Percentiles rank a stretch among this genome's conserved stretches.
Evolutionary conservation across 2,888 invertebrate species (phyloP).

Genomic region (Agonopterix alstromeriana): DNA sequence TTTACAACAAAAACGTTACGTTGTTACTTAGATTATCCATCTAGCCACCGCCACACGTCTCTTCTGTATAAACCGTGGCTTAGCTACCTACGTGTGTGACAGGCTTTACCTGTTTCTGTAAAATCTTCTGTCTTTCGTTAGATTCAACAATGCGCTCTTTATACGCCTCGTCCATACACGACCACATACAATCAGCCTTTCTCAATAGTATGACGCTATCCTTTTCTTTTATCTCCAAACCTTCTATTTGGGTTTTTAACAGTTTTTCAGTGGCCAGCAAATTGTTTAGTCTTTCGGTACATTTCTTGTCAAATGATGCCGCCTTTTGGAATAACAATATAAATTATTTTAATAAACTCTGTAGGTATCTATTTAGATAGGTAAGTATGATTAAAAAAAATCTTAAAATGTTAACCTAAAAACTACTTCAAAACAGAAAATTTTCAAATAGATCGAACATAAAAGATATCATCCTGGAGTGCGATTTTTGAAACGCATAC

Average conservation of each 20-base stretch:
- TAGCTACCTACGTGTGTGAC: too few relatives aligned
- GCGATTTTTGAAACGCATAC: too few relatives aligned
- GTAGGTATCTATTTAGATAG: too few relatives aligned
- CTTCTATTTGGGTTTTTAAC: constrained; percentile 69
- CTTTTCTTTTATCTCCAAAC: constrained; percentile 77
- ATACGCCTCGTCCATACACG: constrained; percentile 67
- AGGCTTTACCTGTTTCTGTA: constrained; percentile 29
- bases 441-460: too few relatives aligned
- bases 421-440: too few relatives aligned
- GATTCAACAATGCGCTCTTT: constrained; percentile 51
- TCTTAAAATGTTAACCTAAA: too few relatives aligned
- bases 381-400: too few relatives aligned
- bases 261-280: constrained; percentile 70
- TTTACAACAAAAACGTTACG: too few relatives aligned
- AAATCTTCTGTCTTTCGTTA: constrained; percentile 35
- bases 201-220: constrained; percentile 71
- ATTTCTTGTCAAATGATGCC: constrained; percentile 46
- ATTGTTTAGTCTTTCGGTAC: constrained; percentile 57
- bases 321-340: constrained; percentile 29
- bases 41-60: too few relatives aligned
- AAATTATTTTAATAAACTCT: background rate
- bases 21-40: too few relatives aligned
- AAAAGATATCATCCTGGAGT: too few relatives aligned
- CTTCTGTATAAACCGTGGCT: too few relatives aligned
- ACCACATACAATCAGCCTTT: constrained; percentile 76